Percentiles rank a stretch among this genome's conserved stretches.
phyloP scores from a whole-genome alignment of 2,888 invertebrate species.

The Elegia similella region DNA sequence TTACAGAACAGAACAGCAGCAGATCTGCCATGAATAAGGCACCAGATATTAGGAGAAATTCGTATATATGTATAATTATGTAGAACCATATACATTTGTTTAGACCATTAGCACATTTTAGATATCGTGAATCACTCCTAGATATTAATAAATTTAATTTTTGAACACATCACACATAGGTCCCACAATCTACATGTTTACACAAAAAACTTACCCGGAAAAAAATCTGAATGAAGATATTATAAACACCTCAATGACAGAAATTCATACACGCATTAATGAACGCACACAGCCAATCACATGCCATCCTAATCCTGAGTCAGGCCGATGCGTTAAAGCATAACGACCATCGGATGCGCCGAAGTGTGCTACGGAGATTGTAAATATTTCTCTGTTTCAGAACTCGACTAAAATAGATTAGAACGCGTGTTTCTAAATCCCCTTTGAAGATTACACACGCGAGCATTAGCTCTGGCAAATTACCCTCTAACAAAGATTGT shows the following conservation, averaged over 20 bases:
- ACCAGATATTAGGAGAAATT: too few species aligned
- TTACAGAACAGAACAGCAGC: too few species aligned
- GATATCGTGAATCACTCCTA: too few species aligned
- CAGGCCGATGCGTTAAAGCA: constrained; percentile 73
- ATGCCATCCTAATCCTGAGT: constrained; percentile 38
- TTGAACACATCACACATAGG: too few species aligned
- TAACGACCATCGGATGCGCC: constrained; percentile 80
- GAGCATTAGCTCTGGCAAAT: constrained; percentile 81
- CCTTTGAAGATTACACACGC: constrained; percentile 82
- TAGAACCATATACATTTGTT: too few species aligned
- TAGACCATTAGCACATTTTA: too few species aligned
- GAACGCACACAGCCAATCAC: constrained; percentile 67
- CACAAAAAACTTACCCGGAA: too few species aligned
- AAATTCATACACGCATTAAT: constrained; percentile 44
- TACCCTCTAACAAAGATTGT: constrained; percentile 82
- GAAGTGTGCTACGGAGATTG: constrained; percentile 80
- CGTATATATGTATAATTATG: too few species aligned
- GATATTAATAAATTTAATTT: too few species aligned
- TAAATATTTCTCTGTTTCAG: constrained; percentile 82
- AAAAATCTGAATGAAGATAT: background rate
- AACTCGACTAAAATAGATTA: constrained; percentile 79
- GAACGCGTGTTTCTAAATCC: constrained; percentile 81
- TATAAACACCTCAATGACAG: constrained; percentile 1
- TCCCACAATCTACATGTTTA: too few species aligned
- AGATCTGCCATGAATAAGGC: too few species aligned